phyloP scores from a whole-genome alignment of 1,140 invertebrate species.

The Tenebrio molitor region DNA sequence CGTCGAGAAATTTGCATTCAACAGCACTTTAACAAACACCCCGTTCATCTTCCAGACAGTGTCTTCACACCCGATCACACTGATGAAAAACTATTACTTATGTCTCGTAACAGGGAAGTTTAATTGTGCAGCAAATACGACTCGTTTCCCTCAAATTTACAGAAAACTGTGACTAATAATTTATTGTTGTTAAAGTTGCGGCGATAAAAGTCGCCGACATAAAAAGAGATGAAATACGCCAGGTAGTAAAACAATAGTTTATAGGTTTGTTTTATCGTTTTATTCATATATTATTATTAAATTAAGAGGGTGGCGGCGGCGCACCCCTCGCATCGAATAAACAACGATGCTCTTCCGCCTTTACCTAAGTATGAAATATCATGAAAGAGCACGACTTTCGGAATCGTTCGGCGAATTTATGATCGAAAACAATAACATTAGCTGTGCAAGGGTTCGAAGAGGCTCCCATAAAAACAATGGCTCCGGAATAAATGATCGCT shows the following conservation, averaged over 20 bases:
- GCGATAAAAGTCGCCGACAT: neutral
- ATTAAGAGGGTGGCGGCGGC: constrained; percentile 1
- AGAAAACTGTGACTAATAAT: constrained; percentile 15
- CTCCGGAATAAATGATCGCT: constrained; percentile 37
- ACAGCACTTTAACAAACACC: no score
- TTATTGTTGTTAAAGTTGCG: constrained; percentile 12
- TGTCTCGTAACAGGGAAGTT: no score
- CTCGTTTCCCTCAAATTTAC: no score
- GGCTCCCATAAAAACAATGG: constrained; percentile 47
- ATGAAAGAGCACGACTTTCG: constrained; percentile 49
- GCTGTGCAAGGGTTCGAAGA: constrained; percentile 42
- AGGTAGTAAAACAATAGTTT: constrained; percentile 28
- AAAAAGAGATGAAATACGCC: constrained; percentile 12
- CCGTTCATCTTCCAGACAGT: no score
- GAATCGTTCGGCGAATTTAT: constrained; percentile 44
- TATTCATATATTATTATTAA: constrained; percentile 34
- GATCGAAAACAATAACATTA: constrained; percentile 48
- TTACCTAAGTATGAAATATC: constrained; percentile 45
- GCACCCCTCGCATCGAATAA: neutral
- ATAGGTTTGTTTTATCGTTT: constrained; percentile 15
- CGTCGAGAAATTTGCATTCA: no score
- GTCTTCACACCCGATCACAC: no score
- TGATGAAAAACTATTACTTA: no score
- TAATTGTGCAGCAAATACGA: no score
- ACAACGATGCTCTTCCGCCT: neutral